Base-by-base conservation (phyloP, 2,888 invertebrate genomes). In the Ceraclea dissimilis region DNA sequence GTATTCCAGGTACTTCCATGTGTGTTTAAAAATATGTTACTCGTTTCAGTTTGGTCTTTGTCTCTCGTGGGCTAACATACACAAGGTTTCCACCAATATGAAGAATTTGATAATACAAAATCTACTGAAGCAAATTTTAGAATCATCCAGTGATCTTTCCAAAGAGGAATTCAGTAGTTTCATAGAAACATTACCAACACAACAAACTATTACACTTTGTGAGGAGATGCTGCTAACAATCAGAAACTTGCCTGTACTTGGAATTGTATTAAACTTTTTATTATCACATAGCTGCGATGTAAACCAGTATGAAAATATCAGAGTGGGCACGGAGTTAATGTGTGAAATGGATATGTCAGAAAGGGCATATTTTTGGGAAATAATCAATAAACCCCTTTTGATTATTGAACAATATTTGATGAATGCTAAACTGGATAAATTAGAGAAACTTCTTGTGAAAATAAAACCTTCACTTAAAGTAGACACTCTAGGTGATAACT, bases 361-460 rank as follows among this genome's bases (percentile, higher is more conserved):
- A 66, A 79, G 82, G 53, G 70, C 75, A 17, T 71, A 80, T 34
- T 80, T 86, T 59, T 82, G 85, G 69, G 79, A 82, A 62, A 68
- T 89, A 19, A 77, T 87, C 18, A 79, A 81, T 49, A 80, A 80
- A 61, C 94, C 94, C 0, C 68, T 89, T 43, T 71, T 88, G 2
- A 85, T 94, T 66, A 75, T 93, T 8, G 94, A 94, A 67, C 90
- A 92, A 67, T 78, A 92, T 52, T 69, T 94, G 11, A 93, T 94
- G 92, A 93, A 93, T 67, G 86, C 84, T 0, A 86, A 86, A 67
- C 74, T 90, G 51, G 88, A 89, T 63, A 74, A 79, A 51, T 71
- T 90, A 6, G 75, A 79, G 0, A 76, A 75, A 39, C 80, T 88
- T 2, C 67, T 90, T 21, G 75, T 76, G n/a, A 75, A 77, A 21